Percentiles rank a stretch among this genome's conserved stretches.
Evolutionary conservation across 1,140 invertebrate species (phyloP).

Genomic region (Drosophila littoralis): DNA sequence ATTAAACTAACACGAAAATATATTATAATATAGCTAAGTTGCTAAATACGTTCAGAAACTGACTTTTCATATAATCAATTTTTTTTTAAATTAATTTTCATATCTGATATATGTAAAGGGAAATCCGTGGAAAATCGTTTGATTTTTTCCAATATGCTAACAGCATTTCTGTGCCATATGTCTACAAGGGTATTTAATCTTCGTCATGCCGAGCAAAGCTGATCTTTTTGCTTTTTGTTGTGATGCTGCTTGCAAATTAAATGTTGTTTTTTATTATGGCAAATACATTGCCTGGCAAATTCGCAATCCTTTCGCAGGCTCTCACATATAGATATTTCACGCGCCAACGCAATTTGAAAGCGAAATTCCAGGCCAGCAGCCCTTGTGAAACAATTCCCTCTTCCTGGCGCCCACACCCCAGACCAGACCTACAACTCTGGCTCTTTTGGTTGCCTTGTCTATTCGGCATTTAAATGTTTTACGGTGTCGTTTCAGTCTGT

Average conservation of each 20-base stretch:
- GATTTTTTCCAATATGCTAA: neutral
- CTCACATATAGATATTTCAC: slow-evolving; percentile 62
- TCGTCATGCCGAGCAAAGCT: neutral
- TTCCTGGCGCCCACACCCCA: neutral
- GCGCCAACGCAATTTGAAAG: slow-evolving; percentile 77
- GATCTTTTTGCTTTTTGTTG: neutral
- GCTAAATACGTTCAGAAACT: no score
- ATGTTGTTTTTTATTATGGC: slow-evolving; percentile 51
- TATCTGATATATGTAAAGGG: no score
- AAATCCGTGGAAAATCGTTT: no score
- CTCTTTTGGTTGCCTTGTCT: slow-evolving; percentile 52
- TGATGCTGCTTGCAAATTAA: slow-evolving; percentile 56
- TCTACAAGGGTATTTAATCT: neutral
- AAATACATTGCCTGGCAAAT: slow-evolving; percentile 69
- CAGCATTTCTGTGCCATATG: neutral
- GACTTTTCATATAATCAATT: no score
- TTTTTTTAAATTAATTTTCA: no score
- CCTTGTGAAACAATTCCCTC: slow-evolving; percentile 19
- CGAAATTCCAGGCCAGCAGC: slow-evolving; percentile 61
- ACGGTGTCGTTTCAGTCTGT: slow-evolving; percentile 69
- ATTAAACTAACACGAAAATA: no score
- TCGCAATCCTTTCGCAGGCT: slow-evolving; percentile 65
- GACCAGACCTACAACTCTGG: slow-evolving; percentile 2
- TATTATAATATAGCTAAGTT: no score
- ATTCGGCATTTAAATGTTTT: slow-evolving; percentile 82